Conservation (phyloP, 1,140 invertebrate genomes). For the Drosophila azteca region DNA sequence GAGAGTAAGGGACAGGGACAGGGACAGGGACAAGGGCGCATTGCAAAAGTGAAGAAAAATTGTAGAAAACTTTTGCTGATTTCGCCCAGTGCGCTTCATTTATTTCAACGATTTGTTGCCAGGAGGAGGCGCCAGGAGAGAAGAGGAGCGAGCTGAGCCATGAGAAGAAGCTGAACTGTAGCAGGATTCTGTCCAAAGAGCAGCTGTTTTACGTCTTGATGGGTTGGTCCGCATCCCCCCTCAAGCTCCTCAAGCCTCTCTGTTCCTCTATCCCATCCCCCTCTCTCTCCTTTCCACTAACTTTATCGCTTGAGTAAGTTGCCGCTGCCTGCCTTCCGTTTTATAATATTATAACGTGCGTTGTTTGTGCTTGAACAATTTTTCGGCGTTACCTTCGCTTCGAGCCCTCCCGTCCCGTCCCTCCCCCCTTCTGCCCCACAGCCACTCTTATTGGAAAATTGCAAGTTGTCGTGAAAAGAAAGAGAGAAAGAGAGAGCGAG, state of each 20-base stretch:
- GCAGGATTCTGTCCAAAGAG: slow-evolving; percentile 69
- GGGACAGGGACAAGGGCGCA: neutral
- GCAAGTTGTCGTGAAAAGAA: slow-evolving; percentile 62
- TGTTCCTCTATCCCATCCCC: neutral
- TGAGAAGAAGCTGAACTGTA: slow-evolving; percentile 28
- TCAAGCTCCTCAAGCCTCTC: slow-evolving; percentile 3
- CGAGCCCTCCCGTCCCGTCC: no score
- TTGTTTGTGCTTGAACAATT: slow-evolving; percentile 81
- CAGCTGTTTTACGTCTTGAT: slow-evolving; percentile 80
- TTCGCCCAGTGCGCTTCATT: slow-evolving; percentile 80
- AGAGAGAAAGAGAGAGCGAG: neutral
- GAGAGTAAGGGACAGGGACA: no score
- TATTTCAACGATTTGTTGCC: slow-evolving; percentile 81
- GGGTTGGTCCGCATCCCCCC: slow-evolving; percentile 41
- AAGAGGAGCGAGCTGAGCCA: neutral
- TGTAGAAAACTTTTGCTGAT: slow-evolving; percentile 80
- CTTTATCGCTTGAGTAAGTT: slow-evolving; percentile 79
- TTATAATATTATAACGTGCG: slow-evolving; percentile 81
- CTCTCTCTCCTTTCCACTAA: slow-evolving; percentile 26
- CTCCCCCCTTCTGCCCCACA: slow-evolving; percentile 20
- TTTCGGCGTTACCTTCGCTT: slow-evolving; percentile 74
- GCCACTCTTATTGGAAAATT: slow-evolving; percentile 74
- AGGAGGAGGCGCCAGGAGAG: slow-evolving; percentile 30
- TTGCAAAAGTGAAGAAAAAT: slow-evolving; percentile 79
- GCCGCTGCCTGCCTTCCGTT: slow-evolving; percentile 73